Evolutionary conservation across 2,888 invertebrate genomes (phyloP), one percentile per base, ranked within the genome.

Genomic region (Drosophila barbarae): DNA sequence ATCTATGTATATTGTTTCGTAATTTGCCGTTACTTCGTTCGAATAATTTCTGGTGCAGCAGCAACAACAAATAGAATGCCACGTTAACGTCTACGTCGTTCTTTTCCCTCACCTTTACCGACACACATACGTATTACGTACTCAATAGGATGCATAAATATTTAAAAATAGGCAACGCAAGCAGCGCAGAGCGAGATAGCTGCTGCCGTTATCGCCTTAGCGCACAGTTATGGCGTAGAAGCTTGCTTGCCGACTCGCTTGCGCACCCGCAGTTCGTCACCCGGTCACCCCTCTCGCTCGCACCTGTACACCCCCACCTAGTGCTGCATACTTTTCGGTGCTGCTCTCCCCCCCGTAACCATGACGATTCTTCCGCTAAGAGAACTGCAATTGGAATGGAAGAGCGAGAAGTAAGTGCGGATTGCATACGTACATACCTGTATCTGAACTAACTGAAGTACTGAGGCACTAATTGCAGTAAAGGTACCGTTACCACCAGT

Each of bases 11-110:
- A 41, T 65, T 69, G 81, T 80, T 78, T 78, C 84, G 84, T 74
- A 78, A 78, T 83, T 74, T 53, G 35, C 68, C 65, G 65, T 26
- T 50, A 56, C 66, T 77, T 70, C 57, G 58, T 34, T 67, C 49
- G 59, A 38, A 53, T 13, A 38, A 53, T 54, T 55, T 55, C 36
- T 56, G 66, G 51, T 59, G 60, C 67, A 51, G 50, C 58, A 56
- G 50, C 58, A 58, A 49, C 57, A 67, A 51, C 38, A 50, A 55
- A 38, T 13, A 15, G 13, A 26, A 36, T 46, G 65, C 65, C 63
- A 64, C 83, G 82, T 79, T 80, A 61, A 64, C 65, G 82, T 80
- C 84, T 59, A 57, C 69, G 82, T 71, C 77, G 74, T 72, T 68
- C 65, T 69, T 42, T 53, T 57, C 60, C 64, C 60, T 26, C 67